A percentile compares a stretch with the other conserved stretches of the same genome.
These are phyloP conservation scores for Scaptomyza hsui DNA, from an alignment of 1,140 invertebrate genomes.

Conservation along the genomic window DNA sequence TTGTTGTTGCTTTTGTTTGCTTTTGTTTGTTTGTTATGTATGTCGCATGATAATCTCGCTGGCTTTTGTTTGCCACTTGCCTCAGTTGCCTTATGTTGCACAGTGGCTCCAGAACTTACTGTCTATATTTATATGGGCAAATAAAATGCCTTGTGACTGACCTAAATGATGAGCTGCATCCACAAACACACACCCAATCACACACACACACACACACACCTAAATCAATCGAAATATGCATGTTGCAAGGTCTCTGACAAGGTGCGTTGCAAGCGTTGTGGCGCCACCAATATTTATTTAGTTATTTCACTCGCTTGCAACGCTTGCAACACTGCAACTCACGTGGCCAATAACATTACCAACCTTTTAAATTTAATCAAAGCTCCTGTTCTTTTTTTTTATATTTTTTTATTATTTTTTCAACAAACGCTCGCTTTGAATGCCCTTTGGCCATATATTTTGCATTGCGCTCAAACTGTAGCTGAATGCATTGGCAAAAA, in stretches of 20 bases:
- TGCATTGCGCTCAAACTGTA: constrained; percentile 20
- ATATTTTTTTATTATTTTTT: too few relatives aligned
- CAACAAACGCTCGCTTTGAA: constrained; percentile 52
- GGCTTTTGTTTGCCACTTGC: constrained; percentile 44
- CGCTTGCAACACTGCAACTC: constrained; percentile 9
- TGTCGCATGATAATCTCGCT: constrained; percentile 70
- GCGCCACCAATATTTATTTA: constrained; percentile 43
- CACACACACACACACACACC: neutral
- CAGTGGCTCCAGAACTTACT: constrained; percentile 39
- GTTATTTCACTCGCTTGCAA: neutral
- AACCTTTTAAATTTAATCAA: constrained; percentile 80
- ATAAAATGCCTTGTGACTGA: constrained; percentile 33
- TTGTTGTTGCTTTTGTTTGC: constrained; percentile 28
- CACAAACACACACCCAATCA: constrained; percentile 8
- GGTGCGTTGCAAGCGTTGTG: constrained; percentile 14
- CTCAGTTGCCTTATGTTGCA: constrained; percentile 41
- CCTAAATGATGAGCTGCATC: constrained; percentile 40
- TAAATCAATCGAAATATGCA: constrained; percentile 53
- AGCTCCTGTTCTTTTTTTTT: too few relatives aligned
- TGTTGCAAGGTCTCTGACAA: constrained; percentile 24
- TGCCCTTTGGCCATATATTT: constrained; percentile 59
- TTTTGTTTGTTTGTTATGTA: constrained; percentile 53
- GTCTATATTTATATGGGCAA: constrained; percentile 11
- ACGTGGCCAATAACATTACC: constrained; percentile 65
- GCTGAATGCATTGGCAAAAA: constrained; percentile 21